Evolutionary conservation across 2,797 vertebrate genomes (phyloP), one percentile per base, ranked within the genome.

Genomic region (Fistularia commersonii): DNA sequence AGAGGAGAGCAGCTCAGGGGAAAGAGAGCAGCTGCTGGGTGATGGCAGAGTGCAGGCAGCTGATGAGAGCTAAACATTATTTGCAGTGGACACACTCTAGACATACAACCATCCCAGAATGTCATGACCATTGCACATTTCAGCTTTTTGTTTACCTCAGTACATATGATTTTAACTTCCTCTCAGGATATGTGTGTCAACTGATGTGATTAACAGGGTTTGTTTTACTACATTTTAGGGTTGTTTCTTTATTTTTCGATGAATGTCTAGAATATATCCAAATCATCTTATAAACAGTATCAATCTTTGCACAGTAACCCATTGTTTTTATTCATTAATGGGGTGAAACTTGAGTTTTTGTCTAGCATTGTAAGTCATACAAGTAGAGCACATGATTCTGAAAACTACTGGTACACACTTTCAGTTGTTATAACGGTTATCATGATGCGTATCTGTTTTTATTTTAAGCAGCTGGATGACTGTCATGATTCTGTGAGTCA

Each of bases 1-100:
- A 1, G 81, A 85, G 11, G 79, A 76, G 10, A 43, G 34, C 35
- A 60, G 50, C 4, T 1, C 52, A 0, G 72, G 3, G 0, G 91
- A 91, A 42, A 82, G 70, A 5, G 88, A 89, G 61, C 71, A 87
- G 64, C 86, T 92, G 50, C 64, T 91, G 54, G 62, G 45, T 8
- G 64, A 64, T 0, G 71, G 55, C 36, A 49, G 3, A 3, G 72
- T 69, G 49, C 76, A 68, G 62, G 32, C 43, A 0, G 31, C 1
- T 0, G 78, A 81, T 7, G 51, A 83, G 32, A 69, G 61, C 67
- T 88, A 66, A 48, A 64, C 42, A 5, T 23, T 23, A 23, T 23
- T 13, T 1, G 3, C 8, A 12, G 15, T 14, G 41, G 8, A 12
- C 39, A 11, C 3, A 10, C 54, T 44, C 47, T 14, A 11, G 45